phyloP scores from a whole-genome alignment of 2,113 vertebrate genomes.

The Tychaedon coryphoeus region DNA sequence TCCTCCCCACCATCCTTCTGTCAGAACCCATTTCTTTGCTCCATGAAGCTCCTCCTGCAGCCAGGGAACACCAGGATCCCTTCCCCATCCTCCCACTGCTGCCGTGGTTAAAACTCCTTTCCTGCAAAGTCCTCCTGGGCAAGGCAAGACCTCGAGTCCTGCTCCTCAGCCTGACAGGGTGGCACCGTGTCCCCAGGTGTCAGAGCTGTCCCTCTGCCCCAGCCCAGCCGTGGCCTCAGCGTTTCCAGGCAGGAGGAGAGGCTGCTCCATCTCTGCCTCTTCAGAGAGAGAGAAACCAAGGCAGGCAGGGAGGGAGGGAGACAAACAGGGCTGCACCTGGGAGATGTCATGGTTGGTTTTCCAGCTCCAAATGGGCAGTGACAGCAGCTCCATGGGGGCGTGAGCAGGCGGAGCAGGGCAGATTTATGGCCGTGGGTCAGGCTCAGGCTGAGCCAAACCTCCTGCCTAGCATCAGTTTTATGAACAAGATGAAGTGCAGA shows the following conservation, averaged over 20 bases:
- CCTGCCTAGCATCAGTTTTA: constrained; percentile 53
- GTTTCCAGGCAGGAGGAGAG: not conserved
- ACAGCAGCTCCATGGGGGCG: constrained; percentile 39
- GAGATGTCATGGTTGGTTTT: constrained; percentile 57
- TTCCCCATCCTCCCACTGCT: not conserved
- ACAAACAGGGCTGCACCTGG: constrained; percentile 42
- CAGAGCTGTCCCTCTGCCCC: not conserved
- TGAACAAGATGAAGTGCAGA: constrained; percentile 52
- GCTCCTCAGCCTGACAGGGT: not conserved
- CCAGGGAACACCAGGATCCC: not conserved
- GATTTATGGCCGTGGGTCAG: constrained; percentile 59
- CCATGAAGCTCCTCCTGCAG: not conserved
- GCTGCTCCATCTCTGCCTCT: not conserved
- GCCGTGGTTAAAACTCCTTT: not conserved
- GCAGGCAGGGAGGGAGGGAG: constrained; percentile 12
- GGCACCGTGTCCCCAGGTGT: accelerated
- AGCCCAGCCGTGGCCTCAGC: not conserved
- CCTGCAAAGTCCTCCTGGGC: not conserved
- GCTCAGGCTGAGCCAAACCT: constrained; percentile 27
- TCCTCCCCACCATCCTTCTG: not conserved
- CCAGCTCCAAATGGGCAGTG: constrained; percentile 32
- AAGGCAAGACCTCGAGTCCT: not conserved
- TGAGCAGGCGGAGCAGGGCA: not conserved
- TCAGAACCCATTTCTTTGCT: not conserved
- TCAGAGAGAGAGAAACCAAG: not conserved